A percentile compares a stretch with the other conserved stretches of the same genome.
Conservation (phyloP, 2,797 vertebrate species). For the Falco biarmicus region DNA sequence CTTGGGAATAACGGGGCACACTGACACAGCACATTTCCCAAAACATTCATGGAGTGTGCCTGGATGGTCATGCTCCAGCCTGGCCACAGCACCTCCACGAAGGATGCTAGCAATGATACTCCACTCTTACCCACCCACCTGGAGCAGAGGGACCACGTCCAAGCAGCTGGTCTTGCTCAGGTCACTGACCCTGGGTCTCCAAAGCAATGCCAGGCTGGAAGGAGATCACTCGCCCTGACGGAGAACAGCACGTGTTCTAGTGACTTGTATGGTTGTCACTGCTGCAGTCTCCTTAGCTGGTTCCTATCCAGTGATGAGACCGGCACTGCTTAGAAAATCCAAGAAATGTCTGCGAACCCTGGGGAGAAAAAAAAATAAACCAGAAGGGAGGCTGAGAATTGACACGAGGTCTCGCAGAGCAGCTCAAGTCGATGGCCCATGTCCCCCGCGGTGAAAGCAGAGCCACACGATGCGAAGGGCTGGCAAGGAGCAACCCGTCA, state of each 20-base stretch:
- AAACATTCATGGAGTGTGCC: accelerated
- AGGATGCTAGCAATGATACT: background rate
- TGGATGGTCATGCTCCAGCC: background rate
- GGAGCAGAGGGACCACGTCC: no score
- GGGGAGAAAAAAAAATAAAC: accelerated
- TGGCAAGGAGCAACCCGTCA: accelerated
- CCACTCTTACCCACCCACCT: background rate
- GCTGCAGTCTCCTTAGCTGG: background rate
- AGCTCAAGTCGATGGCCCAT: accelerated
- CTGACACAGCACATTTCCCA: background rate
- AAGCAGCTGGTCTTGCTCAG: background rate
- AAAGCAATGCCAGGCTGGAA: accelerated
- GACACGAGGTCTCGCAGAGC: background rate
- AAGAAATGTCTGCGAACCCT: background rate
- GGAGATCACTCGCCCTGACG: accelerated
- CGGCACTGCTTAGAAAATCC: background rate
- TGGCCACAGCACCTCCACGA: accelerated
- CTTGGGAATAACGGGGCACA: accelerated
- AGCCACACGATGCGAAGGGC: accelerated
- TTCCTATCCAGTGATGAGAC: background rate
- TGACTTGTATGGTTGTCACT: accelerated
- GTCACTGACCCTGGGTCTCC: accelerated
- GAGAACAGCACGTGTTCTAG: accelerated
- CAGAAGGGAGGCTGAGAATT: background rate
- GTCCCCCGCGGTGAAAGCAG: accelerated